These are phyloP conservation scores for Argyra leucocephala DNA, from an alignment of 2,888 invertebrate genomes.

Conservation along the genomic window DNA sequence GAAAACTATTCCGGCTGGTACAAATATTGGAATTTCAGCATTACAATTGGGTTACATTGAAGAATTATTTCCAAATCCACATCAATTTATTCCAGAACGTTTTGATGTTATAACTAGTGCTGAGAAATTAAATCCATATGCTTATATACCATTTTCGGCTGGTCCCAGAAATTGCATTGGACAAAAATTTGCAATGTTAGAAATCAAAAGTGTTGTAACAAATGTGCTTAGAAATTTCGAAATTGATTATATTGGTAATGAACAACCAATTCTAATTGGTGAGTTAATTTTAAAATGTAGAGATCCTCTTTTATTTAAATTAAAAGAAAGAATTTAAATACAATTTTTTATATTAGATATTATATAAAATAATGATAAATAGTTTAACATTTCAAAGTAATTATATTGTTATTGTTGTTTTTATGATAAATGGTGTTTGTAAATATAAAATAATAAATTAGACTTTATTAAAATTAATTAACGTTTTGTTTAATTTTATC, in stretches of 20 bases:
- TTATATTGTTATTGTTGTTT: too few species aligned
- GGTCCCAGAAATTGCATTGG: conserved; percentile 43
- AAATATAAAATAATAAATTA: too few species aligned
- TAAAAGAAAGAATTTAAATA: conserved; percentile 33
- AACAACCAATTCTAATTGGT: conserved; percentile 33
- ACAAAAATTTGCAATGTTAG: conserved; percentile 41
- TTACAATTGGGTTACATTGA: conserved; percentile 34
- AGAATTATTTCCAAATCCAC: conserved; percentile 34
- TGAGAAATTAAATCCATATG: conserved; percentile 38
- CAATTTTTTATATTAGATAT: too few species aligned
- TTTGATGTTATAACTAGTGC: conserved; percentile 34
- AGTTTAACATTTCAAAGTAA: too few species aligned
- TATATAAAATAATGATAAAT: too few species aligned
- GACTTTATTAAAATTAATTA: too few species aligned
- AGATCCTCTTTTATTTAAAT: conserved; percentile 37
- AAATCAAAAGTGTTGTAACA: conserved; percentile 37
- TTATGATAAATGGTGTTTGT: too few species aligned
- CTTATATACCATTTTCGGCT: conserved; percentile 42
- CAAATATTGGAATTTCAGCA: conserved; percentile 38
- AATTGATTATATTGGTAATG: conserved; percentile 31
- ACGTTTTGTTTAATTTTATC: too few species aligned
- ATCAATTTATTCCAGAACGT: conserved; percentile 40
- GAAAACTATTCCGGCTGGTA: conserved; percentile 38
- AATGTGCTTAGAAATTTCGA: conserved; percentile 38
- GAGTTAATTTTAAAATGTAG: conserved; percentile 39